Conservation (phyloP, 2,888 invertebrate genomes). For the Orthosia cruda region DNA sequence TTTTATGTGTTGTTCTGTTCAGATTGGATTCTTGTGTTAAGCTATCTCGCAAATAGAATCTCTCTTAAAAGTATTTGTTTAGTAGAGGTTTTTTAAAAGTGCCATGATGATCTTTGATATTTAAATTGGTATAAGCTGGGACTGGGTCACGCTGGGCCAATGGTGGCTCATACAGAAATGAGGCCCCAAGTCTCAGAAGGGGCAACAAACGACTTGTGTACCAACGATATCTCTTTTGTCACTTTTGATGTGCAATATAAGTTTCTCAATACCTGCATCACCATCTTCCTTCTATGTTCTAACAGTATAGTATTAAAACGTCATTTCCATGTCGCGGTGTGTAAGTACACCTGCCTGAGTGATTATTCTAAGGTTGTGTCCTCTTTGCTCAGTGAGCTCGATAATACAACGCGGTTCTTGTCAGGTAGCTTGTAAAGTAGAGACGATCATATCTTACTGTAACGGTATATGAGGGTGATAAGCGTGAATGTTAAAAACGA, state of each 20-base stretch:
- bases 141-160: neutral
- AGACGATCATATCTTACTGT: conserved; percentile 7
- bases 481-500: neutral
- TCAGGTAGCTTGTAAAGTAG: neutral
- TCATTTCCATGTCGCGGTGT: conserved; percentile 48
- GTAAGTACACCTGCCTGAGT: conserved; percentile 15
- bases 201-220: neutral
- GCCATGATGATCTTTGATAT: neutral
- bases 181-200: neutral
- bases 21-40: conserved; percentile 2
- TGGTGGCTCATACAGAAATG: no score
- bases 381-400: conserved; percentile 58
- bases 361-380: conserved; percentile 46
- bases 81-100: neutral
- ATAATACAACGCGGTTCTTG: conserved; percentile 28
- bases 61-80: neutral
- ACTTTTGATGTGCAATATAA: conserved; percentile 17
- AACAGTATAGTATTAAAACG: conserved; percentile 41
- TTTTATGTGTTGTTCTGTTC: neutral
- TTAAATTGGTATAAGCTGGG: neutral
- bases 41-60: neutral
- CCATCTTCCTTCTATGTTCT: conserved; percentile 1
- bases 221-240: neutral
- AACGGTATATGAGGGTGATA: conserved; percentile 19
- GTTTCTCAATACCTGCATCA: conserved; percentile 16